A percentile compares a stretch with the other conserved stretches of the same genome.
phyloP scores from a whole-genome alignment of 2,888 invertebrate species.

The Neuroscelio doddi region DNA sequence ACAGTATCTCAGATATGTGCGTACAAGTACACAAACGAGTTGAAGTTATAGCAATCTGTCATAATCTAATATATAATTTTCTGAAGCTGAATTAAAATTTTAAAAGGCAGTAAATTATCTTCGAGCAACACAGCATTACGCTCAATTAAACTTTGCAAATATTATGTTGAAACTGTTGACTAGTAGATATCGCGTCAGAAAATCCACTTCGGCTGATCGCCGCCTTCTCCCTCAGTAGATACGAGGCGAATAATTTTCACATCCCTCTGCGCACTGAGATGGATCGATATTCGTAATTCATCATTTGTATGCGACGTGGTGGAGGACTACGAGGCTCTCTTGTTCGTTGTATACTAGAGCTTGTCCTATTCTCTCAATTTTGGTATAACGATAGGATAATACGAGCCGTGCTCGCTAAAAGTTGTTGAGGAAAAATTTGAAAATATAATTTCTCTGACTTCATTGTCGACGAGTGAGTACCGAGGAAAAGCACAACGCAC shows the following conservation, averaged over 20 bases:
- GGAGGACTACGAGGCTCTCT: slow-evolving; percentile 51
- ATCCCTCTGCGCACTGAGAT: slow-evolving; percentile 40
- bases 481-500: slow-evolving; percentile 4
- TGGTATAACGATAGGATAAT: slow-evolving; percentile 13
- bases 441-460: slow-evolving; percentile 5
- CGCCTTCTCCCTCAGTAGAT: slow-evolving; percentile 43
- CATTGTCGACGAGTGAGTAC: neutral
- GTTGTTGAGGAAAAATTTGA: slow-evolving; percentile 10
- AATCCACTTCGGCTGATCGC: slow-evolving; percentile 44
- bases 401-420: slow-evolving; percentile 17
- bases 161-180: slow-evolving; percentile 57
- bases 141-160: slow-evolving; percentile 68
- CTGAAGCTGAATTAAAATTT: neutral
- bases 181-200: slow-evolving; percentile 37
- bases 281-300: slow-evolving; percentile 70
- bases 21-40: too few relatives aligned
- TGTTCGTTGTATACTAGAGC: slow-evolving; percentile 39
- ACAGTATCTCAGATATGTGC: too few relatives aligned
- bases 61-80: too few relatives aligned
- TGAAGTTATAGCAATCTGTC: too few relatives aligned
- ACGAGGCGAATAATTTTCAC: slow-evolving; percentile 43
- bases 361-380: slow-evolving; percentile 23
- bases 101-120: slow-evolving; percentile 33
- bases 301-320: slow-evolving; percentile 70
- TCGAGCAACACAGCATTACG: slow-evolving; percentile 55